Evolutionary conservation across 1,140 invertebrate species (phyloP).

Genomic region (Bombyx mori): DNA sequence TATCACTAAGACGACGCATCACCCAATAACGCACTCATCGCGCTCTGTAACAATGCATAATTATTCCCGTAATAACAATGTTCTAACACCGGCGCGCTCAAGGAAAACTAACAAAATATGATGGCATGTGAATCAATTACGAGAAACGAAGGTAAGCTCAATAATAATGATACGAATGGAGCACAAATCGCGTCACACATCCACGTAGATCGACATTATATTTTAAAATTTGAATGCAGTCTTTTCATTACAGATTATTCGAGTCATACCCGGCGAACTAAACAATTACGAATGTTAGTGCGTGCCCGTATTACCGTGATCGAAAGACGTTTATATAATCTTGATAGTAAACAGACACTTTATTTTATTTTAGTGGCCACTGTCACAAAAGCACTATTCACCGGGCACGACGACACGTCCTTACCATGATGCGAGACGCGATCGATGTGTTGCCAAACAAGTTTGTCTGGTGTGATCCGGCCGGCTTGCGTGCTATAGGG

Average conservation of each 20-base stretch:
- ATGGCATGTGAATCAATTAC: not conserved
- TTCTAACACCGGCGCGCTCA: too few relatives aligned
- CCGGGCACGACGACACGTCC: slow-evolving; percentile 40
- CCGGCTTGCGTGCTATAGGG: slow-evolving; percentile 23
- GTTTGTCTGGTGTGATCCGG: slow-evolving; percentile 15
- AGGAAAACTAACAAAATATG: not conserved
- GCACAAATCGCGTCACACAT: not conserved
- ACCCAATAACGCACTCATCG: slow-evolving; percentile 13
- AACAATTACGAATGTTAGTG: too few relatives aligned
- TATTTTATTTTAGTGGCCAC: slow-evolving; percentile 13
- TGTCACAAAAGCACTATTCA: slow-evolving; percentile 38
- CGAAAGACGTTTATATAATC: not conserved
- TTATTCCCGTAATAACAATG: not conserved
- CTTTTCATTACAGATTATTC: not conserved
- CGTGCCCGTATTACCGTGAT: too few relatives aligned
- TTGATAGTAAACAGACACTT: slow-evolving; percentile 17
- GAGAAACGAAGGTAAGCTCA: not conserved
- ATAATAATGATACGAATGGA: slow-evolving; percentile 5
- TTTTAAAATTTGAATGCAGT: slow-evolving; percentile 3
- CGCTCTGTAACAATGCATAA: not conserved
- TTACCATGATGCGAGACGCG: slow-evolving; percentile 50
- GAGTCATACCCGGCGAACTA: not conserved
- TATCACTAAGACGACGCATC: slow-evolving; percentile 18
- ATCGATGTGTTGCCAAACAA: slow-evolving; percentile 25
- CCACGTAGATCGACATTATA: not conserved